phyloP scores from a whole-genome alignment of 2,113 vertebrate species.

The Periophthalmus modestus region DNA sequence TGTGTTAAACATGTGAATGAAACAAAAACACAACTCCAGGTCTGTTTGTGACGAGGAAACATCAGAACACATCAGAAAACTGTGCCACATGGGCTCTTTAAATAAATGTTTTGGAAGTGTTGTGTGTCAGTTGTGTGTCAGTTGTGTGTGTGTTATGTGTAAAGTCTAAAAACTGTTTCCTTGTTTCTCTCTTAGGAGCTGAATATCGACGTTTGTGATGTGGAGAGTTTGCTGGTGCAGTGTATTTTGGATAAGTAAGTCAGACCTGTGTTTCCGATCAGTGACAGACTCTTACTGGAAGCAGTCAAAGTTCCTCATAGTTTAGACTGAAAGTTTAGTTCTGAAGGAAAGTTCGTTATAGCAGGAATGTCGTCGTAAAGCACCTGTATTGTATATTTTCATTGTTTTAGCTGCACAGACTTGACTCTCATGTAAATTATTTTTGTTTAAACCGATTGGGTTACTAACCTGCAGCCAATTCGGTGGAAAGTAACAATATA shows the following conservation, averaged over 20 bases:
- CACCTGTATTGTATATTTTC: neutral
- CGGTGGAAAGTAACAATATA: too few relatives aligned
- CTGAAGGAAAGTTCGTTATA: too few relatives aligned
- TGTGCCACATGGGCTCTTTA: too few relatives aligned
- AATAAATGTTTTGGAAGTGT: too few relatives aligned
- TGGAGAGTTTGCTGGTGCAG: conserved; percentile 99
- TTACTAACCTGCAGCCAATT: too few relatives aligned
- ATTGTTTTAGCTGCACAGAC: neutral
- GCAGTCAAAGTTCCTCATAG: conserved; percentile 49
- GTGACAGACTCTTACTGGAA: conserved; percentile 13
- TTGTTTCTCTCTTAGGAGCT: conserved; percentile 82
- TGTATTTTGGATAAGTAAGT: conserved; percentile 99
- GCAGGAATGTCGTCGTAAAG: neutral
- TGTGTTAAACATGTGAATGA: too few relatives aligned
- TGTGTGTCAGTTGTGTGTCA: too few relatives aligned
- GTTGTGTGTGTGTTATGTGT: too few relatives aligned
- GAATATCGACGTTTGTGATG: conserved; percentile 98
- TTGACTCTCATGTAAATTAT: neutral
- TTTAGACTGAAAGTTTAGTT: too few relatives aligned
- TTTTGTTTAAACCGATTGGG: neutral
- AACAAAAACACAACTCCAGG: too few relatives aligned
- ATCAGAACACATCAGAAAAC: too few relatives aligned
- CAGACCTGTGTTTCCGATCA: conserved; percentile 4
- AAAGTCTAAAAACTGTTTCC: neutral
- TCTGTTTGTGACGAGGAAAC: too few relatives aligned